Conservation (phyloP, 2,113 vertebrate species). For the Syngnathus typhle region DNA sequence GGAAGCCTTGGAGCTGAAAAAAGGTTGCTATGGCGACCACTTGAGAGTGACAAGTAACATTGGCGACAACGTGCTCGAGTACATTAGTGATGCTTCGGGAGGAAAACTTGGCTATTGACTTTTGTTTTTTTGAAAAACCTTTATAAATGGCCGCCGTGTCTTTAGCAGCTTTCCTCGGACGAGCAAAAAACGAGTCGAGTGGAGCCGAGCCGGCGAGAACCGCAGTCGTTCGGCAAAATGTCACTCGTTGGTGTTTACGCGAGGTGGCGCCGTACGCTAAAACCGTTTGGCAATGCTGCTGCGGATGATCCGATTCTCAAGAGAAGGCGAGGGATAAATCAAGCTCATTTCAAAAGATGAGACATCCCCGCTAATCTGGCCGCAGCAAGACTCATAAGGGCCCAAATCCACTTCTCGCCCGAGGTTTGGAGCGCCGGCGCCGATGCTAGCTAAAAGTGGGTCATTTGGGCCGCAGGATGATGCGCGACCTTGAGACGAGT, state of each 20-base stretch:
- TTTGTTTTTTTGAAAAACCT: too few species aligned
- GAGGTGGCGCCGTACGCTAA: not conserved
- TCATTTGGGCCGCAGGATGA: not conserved
- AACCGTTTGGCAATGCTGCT: not conserved
- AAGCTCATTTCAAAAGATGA: conserved; percentile 60
- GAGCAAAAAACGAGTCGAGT: too few species aligned
- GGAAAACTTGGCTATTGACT: too few species aligned
- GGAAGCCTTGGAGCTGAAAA: conserved; percentile 25
- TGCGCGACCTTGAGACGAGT: conserved; percentile 7
- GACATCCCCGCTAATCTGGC: conserved; percentile 54
- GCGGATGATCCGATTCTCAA: not conserved
- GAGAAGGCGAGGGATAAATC: conserved; percentile 18
- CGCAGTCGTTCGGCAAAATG: too few species aligned
- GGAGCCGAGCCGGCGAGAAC: too few species aligned
- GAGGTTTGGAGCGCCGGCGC: conserved; percentile 3
- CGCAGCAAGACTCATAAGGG: conserved; percentile 36
- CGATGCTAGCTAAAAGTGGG: not conserved
- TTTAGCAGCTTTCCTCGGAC: too few species aligned
- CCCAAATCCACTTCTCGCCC: conserved; percentile 42
- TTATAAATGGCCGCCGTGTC: too few species aligned
- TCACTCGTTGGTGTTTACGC: too few species aligned
- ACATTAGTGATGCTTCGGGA: too few species aligned
- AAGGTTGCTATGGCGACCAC: conserved; percentile 47
- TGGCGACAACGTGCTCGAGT: too few species aligned
- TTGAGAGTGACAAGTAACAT: too few species aligned